phyloP scores from a whole-genome alignment of 92 coral and sea anemone genomes.

The Bergia sp. region DNA sequence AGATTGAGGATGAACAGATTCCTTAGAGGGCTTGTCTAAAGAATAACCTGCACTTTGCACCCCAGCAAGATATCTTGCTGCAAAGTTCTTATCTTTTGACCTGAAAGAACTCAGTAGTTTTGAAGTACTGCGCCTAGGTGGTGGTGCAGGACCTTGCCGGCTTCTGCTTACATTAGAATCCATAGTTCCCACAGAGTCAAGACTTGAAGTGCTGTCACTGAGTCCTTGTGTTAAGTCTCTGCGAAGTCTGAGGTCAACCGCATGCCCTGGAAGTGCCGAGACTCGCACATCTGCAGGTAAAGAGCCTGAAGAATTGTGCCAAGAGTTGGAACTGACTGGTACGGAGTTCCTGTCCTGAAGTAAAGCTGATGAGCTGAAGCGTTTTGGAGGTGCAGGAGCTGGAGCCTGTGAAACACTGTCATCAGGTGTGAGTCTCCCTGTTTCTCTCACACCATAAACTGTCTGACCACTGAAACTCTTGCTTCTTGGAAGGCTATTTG shows the following conservation, averaged over 20 bases:
- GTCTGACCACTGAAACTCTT: slow-evolving; percentile 76
- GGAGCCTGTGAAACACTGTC: slow-evolving; percentile 56
- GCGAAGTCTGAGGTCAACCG: slow-evolving; percentile 44
- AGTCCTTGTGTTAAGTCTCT: slow-evolving; percentile 54
- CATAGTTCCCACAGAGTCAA: slow-evolving; percentile 63
- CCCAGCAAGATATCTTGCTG: slow-evolving; percentile 28
- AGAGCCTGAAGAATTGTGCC: slow-evolving; percentile 51
- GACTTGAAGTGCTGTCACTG: slow-evolving; percentile 80
- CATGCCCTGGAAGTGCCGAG: slow-evolving; percentile 31
- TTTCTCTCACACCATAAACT: slow-evolving; percentile 68
- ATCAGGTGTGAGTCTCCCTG: slow-evolving; percentile 47
- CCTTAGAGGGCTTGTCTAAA: neutral
- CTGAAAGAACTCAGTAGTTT: slow-evolving; percentile 80
- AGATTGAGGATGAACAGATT: neutral
- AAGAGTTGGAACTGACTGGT: slow-evolving; percentile 34
- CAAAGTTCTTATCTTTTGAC: slow-evolving; percentile 48
- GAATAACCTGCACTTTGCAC: neutral
- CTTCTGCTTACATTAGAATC: slow-evolving; percentile 64
- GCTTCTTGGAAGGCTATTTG: slow-evolving; percentile 55
- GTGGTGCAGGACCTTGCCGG: slow-evolving; percentile 81
- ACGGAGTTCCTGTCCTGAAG: slow-evolving; percentile 56
- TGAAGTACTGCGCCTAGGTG: slow-evolving; percentile 81
- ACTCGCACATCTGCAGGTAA: slow-evolving; percentile 58
- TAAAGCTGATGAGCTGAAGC: slow-evolving; percentile 80
- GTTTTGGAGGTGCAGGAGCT: slow-evolving; percentile 72